Percentiles rank a stretch among this genome's conserved stretches.
phyloP scores from a whole-genome alignment of 2,888 invertebrate genomes.

The Teleiodes luculella region DNA sequence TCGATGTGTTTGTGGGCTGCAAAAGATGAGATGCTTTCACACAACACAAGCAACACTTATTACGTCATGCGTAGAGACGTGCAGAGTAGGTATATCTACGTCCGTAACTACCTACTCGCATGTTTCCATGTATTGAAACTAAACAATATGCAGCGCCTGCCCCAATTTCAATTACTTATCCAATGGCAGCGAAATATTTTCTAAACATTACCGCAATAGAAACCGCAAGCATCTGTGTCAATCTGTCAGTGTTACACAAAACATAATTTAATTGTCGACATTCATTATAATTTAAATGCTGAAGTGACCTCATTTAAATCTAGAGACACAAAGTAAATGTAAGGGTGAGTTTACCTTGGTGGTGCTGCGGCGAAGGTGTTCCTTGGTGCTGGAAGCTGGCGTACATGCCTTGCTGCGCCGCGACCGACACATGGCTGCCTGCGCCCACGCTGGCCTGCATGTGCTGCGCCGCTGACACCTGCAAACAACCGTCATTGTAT shows the following conservation, averaged over 20 bases:
- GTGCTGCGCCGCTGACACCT: constrained; percentile 93
- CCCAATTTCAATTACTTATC: constrained; percentile 9
- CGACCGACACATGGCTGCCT: constrained; percentile 85
- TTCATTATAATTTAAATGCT: too few species aligned
- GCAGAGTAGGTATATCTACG: not conserved
- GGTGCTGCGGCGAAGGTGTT: constrained; percentile 70
- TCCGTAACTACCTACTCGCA: not conserved
- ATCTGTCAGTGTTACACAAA: not conserved
- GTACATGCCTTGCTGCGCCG: constrained; percentile 92
- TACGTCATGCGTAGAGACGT: constrained; percentile 9
- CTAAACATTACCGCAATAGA: not conserved
- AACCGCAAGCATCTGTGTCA: constrained; percentile 4
- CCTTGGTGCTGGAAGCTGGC: constrained; percentile 72
- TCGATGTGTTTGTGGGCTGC: constrained; percentile 28
- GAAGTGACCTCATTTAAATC: too few species aligned
- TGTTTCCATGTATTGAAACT: not conserved
- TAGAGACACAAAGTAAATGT: not conserved
- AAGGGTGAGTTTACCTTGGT: constrained; percentile 48
- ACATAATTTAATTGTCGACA: not conserved
- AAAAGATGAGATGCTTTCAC: constrained; percentile 2
- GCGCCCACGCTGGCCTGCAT: constrained; percentile 87
- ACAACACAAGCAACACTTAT: not conserved
- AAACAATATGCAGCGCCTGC: constrained; percentile 10
- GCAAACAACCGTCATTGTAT: constrained; percentile 23
- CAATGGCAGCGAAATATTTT: not conserved